Percentiles rank a stretch among this genome's conserved stretches.
phyloP scores from a whole-genome alignment of 2,888 invertebrate species.

The Tribolium freemani region DNA sequence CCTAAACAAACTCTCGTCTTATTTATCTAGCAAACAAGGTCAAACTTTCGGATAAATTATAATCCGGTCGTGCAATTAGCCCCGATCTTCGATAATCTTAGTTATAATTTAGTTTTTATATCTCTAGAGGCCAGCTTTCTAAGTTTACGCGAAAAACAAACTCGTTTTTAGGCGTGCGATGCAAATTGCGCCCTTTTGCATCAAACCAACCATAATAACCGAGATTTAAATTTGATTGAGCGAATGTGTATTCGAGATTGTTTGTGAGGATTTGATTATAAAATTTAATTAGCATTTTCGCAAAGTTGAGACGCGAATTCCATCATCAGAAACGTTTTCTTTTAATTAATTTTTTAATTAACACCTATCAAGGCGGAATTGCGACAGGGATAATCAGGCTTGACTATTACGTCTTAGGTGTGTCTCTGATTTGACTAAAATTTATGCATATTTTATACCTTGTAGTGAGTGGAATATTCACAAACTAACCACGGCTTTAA shows the following conservation, averaged over 20 bases:
- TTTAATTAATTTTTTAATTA: conserved; percentile 40
- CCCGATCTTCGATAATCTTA: not conserved
- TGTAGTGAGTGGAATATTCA: not conserved
- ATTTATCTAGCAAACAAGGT: conserved; percentile 12
- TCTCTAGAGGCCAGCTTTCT: conserved; percentile 2
- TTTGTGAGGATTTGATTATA: conserved; percentile 35
- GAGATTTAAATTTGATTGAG: conserved; percentile 32
- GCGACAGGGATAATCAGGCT: not conserved
- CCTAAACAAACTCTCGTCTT: conserved; percentile 22
- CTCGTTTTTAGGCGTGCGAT: not conserved
- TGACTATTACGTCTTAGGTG: not conserved
- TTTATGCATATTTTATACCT: not conserved
- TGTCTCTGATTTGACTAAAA: not conserved
- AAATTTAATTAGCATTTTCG: conserved; percentile 35
- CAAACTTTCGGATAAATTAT: conserved; percentile 12
- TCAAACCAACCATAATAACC: conserved; percentile 25
- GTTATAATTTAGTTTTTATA: conserved; percentile 11
- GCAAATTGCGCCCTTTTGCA: not conserved
- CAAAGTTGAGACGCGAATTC: conserved; percentile 18
- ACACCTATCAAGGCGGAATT: conserved; percentile 7
- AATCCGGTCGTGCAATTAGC: conserved; percentile 11
- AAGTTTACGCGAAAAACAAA: not conserved
- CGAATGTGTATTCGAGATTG: conserved; percentile 28
- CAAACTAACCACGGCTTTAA: not conserved
- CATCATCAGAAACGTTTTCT: conserved; percentile 29